Evolutionary conservation across 1,140 invertebrate species (phyloP), one percentile per base, ranked within the genome.

Genomic region (Drosophila simulans): DNA sequence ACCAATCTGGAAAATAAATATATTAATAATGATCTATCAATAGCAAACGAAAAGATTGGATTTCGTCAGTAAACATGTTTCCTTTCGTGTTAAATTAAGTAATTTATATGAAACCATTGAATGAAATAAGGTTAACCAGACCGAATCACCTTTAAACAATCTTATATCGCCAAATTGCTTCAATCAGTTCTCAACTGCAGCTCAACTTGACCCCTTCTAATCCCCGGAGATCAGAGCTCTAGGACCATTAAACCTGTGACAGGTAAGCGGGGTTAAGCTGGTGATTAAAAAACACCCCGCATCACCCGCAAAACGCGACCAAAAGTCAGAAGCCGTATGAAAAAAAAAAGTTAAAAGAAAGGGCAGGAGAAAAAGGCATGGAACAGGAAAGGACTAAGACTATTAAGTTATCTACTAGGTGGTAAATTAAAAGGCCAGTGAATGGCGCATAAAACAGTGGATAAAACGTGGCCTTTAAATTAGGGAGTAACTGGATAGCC

Each of bases 391-490:
- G 68, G 72, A 76, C 62, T 58, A 76, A 52, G 62, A 45, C 59
- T 56, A 17, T 17, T 17, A 17, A 17, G 71, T 80, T 70, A 84
- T 84, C 74, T 85, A 82, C 82, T 80, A 63, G 74, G 42, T 51
- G 55, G 55, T 72, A 83, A 86, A 88, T 86, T 88, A 82, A 88
- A 85, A 86, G 48, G 22, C 35, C 34, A 58, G 48, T 59, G 42
- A 86, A 88, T 78, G 79, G 75, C 63, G 49, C 75, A 88, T 88
- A 88, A 83, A 86, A 88, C 83, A 77, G 46, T 58, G 49, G 76
- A 54, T 65, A 77, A 52, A 48, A 71, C 52, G 39, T 34, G 52
- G 46, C 52, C 68, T 39, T 45, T 55, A 57, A 70, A 63, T 57
- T 48, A 22, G 62, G 66, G 45, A 66, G 13, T n/a, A 34, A 59